These are phyloP conservation scores for Alcedo atthis DNA, from an alignment of 2,797 vertebrate genomes.

Conservation along the genomic window DNA sequence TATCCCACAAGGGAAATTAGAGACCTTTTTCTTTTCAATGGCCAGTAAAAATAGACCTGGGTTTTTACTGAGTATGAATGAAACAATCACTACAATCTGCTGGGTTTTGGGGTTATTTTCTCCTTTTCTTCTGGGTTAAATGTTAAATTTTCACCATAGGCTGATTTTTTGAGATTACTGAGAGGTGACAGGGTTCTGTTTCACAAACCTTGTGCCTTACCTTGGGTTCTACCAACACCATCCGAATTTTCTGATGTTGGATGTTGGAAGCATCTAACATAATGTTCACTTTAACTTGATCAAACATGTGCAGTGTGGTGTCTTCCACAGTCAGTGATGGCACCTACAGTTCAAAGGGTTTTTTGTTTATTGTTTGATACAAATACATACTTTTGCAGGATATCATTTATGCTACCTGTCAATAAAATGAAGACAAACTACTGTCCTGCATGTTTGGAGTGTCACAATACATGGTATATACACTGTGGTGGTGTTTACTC, in stretches of 20 bases:
- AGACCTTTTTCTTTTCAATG: background rate
- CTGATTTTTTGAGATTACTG: background rate
- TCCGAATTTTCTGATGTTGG: slow-evolving; percentile 97
- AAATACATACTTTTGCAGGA: background rate
- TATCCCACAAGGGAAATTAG: background rate
- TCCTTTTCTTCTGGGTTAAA: background rate
- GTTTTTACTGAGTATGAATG: background rate
- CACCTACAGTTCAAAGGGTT: slow-evolving; percentile 76
- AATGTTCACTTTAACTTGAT: slow-evolving; percentile 93
- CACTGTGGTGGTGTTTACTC: background rate
- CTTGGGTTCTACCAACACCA: slow-evolving; percentile 91
- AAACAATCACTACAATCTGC: background rate
- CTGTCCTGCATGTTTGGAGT: background rate
- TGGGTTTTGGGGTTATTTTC: background rate
- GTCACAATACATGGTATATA: background rate
- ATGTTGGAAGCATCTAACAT: slow-evolving; percentile 92
- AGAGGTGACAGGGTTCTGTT: background rate
- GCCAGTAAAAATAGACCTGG: background rate
- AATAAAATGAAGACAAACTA: background rate
- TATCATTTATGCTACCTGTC: background rate
- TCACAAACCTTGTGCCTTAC: slow-evolving; percentile 73
- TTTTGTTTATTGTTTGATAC: background rate
- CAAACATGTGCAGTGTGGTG: slow-evolving; percentile 88
- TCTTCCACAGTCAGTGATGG: slow-evolving; percentile 88
- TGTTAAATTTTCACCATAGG: background rate